Evolutionary conservation across 2,888 invertebrate species (phyloP).

Genomic region (Tenthredo livida): DNA sequence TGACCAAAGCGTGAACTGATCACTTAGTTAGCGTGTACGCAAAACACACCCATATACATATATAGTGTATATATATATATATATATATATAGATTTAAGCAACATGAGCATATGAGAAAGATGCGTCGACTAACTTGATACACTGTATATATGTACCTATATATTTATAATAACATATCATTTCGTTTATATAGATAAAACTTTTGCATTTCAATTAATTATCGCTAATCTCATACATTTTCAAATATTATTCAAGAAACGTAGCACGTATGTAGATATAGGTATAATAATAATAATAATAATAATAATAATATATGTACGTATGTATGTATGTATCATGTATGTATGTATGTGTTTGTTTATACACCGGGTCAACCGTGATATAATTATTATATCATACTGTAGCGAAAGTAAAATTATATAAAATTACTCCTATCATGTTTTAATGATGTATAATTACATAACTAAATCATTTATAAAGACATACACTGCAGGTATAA

Average conservation of each 20-base stretch:
- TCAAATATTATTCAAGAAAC: slow-evolving; percentile 11
- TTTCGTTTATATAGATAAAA: not conserved
- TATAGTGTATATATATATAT: not conserved
- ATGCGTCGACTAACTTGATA: slow-evolving; percentile 21
- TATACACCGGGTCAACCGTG: slow-evolving; percentile 15
- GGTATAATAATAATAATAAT: not conserved
- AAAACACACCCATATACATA: not conserved
- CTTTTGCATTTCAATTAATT: slow-evolving; percentile 4
- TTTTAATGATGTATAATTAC: slow-evolving; percentile 6
- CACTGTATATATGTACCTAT: not conserved
- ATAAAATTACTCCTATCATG: not conserved
- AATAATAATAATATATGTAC: not conserved
- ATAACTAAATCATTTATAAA: slow-evolving; percentile 4
- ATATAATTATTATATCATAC: slow-evolving; percentile 8
- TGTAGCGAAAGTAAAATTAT: slow-evolving; percentile 5
- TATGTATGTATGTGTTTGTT: not conserved
- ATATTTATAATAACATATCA: slow-evolving; percentile 3
- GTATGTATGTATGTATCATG: not conserved
- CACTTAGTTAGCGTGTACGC: slow-evolving; percentile 3
- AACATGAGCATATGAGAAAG: not conserved
- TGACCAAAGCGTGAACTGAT: slow-evolving; percentile 5
- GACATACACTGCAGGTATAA: not conserved
- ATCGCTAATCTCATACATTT: slow-evolving; percentile 1
- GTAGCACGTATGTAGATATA: not conserved
- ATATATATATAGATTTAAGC: slow-evolving; percentile 6